Percentiles rank a stretch among this genome's conserved stretches.
Conservation (phyloP, 2,797 vertebrate genomes). For the Falco novaeseelandiae region DNA sequence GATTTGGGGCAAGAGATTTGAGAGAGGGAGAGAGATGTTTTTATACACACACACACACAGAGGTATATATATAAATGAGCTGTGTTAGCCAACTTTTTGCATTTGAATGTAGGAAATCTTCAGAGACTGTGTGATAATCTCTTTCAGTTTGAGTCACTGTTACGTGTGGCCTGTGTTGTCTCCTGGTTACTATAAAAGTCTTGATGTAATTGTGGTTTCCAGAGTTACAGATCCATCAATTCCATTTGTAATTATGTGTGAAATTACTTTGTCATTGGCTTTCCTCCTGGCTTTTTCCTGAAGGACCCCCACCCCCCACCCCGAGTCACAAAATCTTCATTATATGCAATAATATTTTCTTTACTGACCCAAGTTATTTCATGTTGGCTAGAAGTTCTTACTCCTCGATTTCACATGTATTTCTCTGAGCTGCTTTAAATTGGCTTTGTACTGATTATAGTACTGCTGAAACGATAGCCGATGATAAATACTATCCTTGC, state of each 20-base stretch:
- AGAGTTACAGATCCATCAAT: constrained; percentile 44
- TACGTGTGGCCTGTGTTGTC: constrained; percentile 7
- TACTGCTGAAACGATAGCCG: constrained; percentile 64
- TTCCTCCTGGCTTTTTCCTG: not conserved
- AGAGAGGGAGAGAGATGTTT: no score
- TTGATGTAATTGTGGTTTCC: constrained; percentile 34
- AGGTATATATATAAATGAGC: not conserved
- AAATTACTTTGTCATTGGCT: constrained; percentile 49
- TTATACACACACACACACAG: not conserved
- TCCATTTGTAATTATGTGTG: constrained; percentile 56
- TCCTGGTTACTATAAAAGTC: constrained; percentile 52
- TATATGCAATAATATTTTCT: not conserved
- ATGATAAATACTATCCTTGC: constrained; percentile 76
- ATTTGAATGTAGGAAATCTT: not conserved
- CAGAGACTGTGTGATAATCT: not conserved
- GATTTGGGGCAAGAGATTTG: not conserved
- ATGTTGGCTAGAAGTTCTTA: not conserved
- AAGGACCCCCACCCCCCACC: not conserved
- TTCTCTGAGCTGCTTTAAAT: constrained; percentile 37
- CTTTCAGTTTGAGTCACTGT: not conserved
- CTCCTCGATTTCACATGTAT: constrained; percentile 6
- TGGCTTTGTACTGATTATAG: constrained; percentile 31
- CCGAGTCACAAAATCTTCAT: not conserved
- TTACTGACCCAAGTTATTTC: not conserved
- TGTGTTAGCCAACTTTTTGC: not conserved